Conservation (phyloP, 2,888 invertebrate genomes). For the Sceliomorpha sp. region DNA sequence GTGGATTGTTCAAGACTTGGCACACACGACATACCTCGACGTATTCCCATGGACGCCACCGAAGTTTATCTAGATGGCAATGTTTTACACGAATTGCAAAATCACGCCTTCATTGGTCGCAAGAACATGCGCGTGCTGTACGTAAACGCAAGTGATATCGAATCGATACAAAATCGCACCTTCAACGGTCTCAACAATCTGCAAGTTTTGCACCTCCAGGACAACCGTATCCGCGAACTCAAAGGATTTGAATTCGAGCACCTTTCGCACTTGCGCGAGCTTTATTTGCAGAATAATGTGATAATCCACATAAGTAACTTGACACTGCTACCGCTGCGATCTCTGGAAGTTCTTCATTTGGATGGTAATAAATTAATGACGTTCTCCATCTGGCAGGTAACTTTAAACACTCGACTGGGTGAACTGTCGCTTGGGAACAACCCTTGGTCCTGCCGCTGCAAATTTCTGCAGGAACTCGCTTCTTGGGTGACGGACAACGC, state of each 20-base stretch:
- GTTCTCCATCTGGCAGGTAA: conserved; percentile 89
- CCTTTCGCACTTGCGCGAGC: conserved; percentile 88
- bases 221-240: conserved; percentile 89
- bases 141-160: conserved; percentile 91
- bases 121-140: conserved; percentile 93
- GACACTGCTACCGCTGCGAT: conserved; percentile 88
- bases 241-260: conserved; percentile 93
- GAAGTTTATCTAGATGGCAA: conserved; percentile 96
- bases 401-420: conserved; percentile 85
- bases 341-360: conserved; percentile 89
- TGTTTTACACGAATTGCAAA: conserved; percentile 90
- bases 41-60: conserved; percentile 96
- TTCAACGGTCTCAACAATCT: conserved; percentile 91
- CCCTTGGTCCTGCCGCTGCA: conserved; percentile 94
- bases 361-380: conserved; percentile 91
- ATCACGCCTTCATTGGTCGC: conserved; percentile 93
- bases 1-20: conserved; percentile 93
- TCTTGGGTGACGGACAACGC: conserved; percentile 91
- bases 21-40: conserved; percentile 88
- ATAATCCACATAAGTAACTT: conserved; percentile 89
- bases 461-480: conserved; percentile 91
- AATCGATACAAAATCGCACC: conserved; percentile 93
- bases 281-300: conserved; percentile 92
- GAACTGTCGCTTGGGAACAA: conserved; percentile 91
- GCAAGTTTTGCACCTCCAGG: conserved; percentile 90